These are phyloP conservation scores for Tipula lateralis DNA, from an alignment of 2,888 invertebrate genomes.

Conservation along the genomic window DNA sequence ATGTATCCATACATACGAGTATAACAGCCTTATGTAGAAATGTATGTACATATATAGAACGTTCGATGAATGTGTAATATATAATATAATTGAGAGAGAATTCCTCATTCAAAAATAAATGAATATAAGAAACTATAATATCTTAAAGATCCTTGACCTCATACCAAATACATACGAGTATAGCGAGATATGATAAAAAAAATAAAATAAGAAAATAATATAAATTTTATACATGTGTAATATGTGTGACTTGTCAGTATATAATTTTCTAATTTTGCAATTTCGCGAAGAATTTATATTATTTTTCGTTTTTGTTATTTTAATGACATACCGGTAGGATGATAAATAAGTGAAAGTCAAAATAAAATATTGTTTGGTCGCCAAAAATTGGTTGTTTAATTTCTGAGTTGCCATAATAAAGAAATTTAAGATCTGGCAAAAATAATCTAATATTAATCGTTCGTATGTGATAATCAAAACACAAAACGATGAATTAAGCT, in stretches of 20 bases:
- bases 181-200: background rate
- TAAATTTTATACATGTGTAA: background rate
- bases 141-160: constrained; percentile 1
- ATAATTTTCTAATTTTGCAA: background rate
- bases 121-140: background rate
- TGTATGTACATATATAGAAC: background rate
- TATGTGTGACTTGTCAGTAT: background rate
- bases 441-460: too few relatives aligned
- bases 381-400: background rate
- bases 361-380: background rate
- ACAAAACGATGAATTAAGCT: too few relatives aligned
- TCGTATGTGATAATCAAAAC: too few relatives aligned
- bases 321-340: background rate
- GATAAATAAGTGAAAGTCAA: background rate
- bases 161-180: background rate
- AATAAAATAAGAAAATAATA: background rate
- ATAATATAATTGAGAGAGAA: background rate
- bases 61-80: background rate
- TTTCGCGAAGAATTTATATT: background rate
- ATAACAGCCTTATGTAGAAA: background rate
- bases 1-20: background rate
- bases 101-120: background rate
- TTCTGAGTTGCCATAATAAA: background rate
- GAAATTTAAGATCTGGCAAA: background rate
- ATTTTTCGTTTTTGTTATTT: background rate